Evolutionary conservation across 1,140 invertebrate species (phyloP), one percentile per base, ranked within the genome.

Genomic region (Gryon sp.): DNA sequence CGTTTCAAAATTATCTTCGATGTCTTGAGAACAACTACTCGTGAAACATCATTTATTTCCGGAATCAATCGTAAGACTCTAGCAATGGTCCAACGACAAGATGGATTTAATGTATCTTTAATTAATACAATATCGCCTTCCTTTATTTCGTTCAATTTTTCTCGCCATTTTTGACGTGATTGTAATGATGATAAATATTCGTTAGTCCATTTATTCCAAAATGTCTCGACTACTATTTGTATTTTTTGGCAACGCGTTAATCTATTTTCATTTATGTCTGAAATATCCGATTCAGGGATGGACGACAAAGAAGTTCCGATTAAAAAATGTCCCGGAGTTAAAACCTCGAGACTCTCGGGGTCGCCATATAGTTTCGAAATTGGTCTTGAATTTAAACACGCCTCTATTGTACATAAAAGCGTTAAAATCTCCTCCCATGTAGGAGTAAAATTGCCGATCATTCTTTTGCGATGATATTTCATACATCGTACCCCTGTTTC

Each of bases 341-440:
- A 32, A 7, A 32, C 30, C 4, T 32, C 2, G 30, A 2, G 2
- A 11, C n/a, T 9, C 2, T 32, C 30, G 2, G 30, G 30, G n/a
- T 32, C 30, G n/a, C n/a, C 30, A n/a, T 11, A 2, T 7, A 32
- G n/a, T 32, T 32, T 32, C 2, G 4, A 7, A 2, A 32, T n/a
- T 2, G 18, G 43, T 12, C 84, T 9, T 4, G 82, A 84, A 34
- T 86, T 86, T 1, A 85, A 16, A 16, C 74, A 76, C 1, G 83
- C 83, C 53, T 86, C 83, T 15, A 84, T 78, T 45, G 82, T 76
- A 36, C 16, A 14, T 2, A 84, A 19, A 3, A 84, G 9, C 0
- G 80, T 85, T 0, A 43, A 74, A 16, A 84, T 78, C 59, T 78
- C 73, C 28, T 78, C 74, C 15, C 41, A 79, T 11, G 76, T 80